A percentile compares a stretch with the other conserved stretches of the same genome.
phyloP scores from a whole-genome alignment of 2,113 vertebrate genomes.

The Zosterops japonicus region DNA sequence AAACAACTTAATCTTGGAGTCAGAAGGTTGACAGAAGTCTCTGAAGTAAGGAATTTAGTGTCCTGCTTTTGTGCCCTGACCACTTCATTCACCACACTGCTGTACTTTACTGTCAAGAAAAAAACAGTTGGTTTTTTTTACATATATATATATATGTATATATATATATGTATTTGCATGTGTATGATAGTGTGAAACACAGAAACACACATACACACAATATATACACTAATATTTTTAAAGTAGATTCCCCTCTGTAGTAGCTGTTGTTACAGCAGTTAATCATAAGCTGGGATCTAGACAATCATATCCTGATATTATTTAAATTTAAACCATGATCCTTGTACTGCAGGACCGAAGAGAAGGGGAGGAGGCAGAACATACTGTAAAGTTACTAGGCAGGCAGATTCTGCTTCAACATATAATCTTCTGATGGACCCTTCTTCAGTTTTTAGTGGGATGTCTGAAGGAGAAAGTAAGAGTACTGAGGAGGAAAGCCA shows the following conservation, averaged over 20 bases:
- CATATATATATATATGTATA: neutral
- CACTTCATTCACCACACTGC: neutral
- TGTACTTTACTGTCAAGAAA: neutral
- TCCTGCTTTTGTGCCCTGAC: neutral
- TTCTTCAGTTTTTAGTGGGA: neutral
- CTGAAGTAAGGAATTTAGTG: conserved; percentile 1
- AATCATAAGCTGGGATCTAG: neutral
- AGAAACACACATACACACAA: neutral
- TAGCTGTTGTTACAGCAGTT: neutral
- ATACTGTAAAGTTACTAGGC: neutral
- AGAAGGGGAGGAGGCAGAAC: neutral
- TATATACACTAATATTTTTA: neutral
- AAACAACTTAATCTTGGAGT: conserved; percentile 28
- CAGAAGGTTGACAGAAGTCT: neutral
- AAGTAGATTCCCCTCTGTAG: neutral
- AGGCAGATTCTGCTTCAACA: neutral
- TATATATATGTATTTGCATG: accelerated
- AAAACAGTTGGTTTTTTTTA: neutral
- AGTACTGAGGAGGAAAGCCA: neutral
- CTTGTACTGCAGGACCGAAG: neutral
- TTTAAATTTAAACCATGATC: neutral
- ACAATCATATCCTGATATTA: neutral
- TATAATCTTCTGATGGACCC: neutral
- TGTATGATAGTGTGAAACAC: neutral
- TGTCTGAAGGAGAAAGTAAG: neutral